Base-by-base conservation (phyloP, 2,113 vertebrate species). In the Corythornis madagascariensis region DNA sequence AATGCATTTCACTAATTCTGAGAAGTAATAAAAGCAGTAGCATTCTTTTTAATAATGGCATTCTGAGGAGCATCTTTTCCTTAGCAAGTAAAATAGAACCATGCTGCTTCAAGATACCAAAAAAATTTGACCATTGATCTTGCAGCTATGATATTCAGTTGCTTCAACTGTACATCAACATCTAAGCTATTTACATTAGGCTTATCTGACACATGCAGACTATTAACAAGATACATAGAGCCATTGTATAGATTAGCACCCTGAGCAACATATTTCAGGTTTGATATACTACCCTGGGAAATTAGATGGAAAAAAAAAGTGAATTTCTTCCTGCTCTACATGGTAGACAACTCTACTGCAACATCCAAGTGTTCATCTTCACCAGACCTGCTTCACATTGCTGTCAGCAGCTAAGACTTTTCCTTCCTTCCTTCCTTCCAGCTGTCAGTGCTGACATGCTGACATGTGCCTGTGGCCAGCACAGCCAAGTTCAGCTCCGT, bases 341-440 rank as follows among this genome's bases (percentile, higher is more conserved):
- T 0, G 1, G 10, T 12, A 53, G 9, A 71, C 12, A 4, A 0
- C 3, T 16, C 22, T 79, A 82, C 28, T 17, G 4, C 0, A 38
- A 38, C 17, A 19, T 19, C 69, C 16, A 24, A 43, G 5, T 17
- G n/a, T 16, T 33, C 13, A 56, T 3, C 50, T 48, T 43, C 1
- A 2, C 15, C 26, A 71, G 43, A 85, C 61, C 11, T 4, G 15
- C 12, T 20, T 21, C 9, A 6, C 38, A 38, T 38, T 38, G 38
- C 38, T 38, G 38, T 38, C 38, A 38, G 38, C 38, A 38, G 38
- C 38, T 38, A 38, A 38, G 38, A 38, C 38, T 38, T 38, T 38
- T 38, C 38, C 38, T 38, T 35, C 35, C 35, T 38, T 35, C 35
- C 35, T 35, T 42, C 15, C 43, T 63, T 59, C 24, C 16, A 47